Conservation (phyloP, 2,888 invertebrate genomes). For the Dynastes hyllus region DNA sequence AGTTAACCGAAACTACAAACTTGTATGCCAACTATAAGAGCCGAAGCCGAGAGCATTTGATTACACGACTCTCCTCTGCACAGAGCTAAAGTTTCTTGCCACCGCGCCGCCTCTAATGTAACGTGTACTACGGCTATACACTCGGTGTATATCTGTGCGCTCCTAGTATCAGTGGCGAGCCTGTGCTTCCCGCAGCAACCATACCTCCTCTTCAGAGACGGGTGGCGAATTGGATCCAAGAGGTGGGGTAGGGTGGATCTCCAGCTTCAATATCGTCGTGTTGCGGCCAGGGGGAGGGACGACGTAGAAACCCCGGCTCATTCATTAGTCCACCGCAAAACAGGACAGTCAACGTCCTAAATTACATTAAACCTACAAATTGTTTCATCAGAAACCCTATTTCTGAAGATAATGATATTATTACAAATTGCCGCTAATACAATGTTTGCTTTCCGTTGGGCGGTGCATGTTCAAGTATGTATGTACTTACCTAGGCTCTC, state of each 20-base stretch:
- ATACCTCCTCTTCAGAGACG: background rate
- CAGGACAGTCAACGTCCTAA: conserved; percentile 61
- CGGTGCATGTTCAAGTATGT: conserved; percentile 13
- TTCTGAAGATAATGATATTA: conserved; percentile 58
- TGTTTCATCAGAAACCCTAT: conserved; percentile 60
- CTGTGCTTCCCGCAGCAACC: background rate
- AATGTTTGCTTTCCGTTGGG: conserved; percentile 26
- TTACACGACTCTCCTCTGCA: conserved; percentile 11
- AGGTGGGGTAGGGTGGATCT: conserved; percentile 23
- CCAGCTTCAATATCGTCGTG: conserved; percentile 57
- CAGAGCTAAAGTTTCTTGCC: conserved; percentile 27
- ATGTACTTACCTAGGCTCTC: background rate
- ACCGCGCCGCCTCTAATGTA: background rate
- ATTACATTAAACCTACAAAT: conserved; percentile 62
- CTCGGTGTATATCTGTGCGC: conserved; percentile 7
- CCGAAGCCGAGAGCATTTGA: conserved; percentile 18
- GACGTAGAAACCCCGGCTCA: conserved; percentile 55
- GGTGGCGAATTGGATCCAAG: background rate
- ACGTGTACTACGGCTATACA: conserved; percentile 1
- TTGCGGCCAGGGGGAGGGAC: conserved; percentile 56
- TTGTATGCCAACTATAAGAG: conserved; percentile 32
- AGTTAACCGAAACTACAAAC: conserved; percentile 45
- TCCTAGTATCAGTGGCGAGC: background rate
- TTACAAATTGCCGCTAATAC: conserved; percentile 51
- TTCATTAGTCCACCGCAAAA: conserved; percentile 60